Evolutionary conservation across 2,113 vertebrate genomes (phyloP).

Genomic region (rabbit (Oryctolagus cuniculus)): DNA sequence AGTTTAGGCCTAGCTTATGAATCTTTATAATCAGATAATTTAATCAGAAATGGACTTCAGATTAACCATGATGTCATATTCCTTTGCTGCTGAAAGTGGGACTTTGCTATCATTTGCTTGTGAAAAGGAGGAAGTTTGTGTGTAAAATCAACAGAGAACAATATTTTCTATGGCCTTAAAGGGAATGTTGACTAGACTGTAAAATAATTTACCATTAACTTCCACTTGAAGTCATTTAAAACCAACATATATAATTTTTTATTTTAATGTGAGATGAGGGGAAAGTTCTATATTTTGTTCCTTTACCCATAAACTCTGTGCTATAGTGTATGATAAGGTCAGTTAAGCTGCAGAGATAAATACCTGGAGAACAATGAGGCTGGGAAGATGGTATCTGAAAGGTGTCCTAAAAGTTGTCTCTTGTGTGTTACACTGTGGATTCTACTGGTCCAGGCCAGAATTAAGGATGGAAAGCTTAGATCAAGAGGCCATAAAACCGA

Average conservation of each 20-base stretch:
- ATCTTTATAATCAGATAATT: not conserved
- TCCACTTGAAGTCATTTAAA: slow-evolving; percentile 48
- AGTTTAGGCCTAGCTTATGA: not conserved
- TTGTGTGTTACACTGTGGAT: not conserved
- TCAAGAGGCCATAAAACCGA: not conserved
- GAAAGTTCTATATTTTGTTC: not conserved
- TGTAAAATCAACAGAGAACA: not conserved
- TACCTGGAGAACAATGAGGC: not conserved
- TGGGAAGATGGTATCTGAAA: not conserved
- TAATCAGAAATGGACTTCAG: not conserved
- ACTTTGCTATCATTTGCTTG: not conserved
- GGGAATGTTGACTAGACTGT: not conserved
- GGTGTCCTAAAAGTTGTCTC: not conserved
- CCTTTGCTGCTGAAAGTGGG: not conserved
- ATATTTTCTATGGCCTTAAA: not conserved
- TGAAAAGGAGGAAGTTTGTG: not conserved
- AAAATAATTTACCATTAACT: not conserved
- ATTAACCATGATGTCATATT: not conserved
- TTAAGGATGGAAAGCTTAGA: not conserved
- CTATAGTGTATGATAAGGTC: not conserved
- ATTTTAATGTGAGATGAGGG: not conserved
- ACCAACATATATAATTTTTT: not conserved
- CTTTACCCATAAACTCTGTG: not conserved
- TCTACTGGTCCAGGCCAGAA: not conserved
- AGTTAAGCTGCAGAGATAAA: not conserved